Base-by-base conservation (phyloP, 2,797 vertebrate genomes). In the Nyctalus aviator region DNA sequence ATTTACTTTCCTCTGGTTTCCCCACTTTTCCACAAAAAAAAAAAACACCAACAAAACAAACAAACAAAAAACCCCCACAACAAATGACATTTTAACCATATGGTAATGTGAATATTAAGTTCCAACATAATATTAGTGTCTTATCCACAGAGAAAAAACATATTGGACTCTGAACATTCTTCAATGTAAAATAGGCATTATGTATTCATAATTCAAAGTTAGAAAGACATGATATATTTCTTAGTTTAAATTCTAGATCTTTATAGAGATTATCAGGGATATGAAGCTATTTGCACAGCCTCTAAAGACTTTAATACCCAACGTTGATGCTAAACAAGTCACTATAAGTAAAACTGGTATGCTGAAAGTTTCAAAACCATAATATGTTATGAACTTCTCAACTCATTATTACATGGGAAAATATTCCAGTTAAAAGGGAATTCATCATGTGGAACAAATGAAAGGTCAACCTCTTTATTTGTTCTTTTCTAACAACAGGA, bases 371-470 rank as follows among this genome's bases (percentile, higher is more conserved):
- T 77, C 14, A 66, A 96, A 87, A 73, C 37, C 30, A 5, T 48
- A 44, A 32, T 84, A 78, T 84, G 79, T 95, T 81, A 78, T 37
- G 75, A 95, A 35, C 32, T 89, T 90, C 48, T 77, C 72, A 93
- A 69, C 21, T 91, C 55, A 48, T 69, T 66, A 89, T 35, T n/a
- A 88, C 23, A 30, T 21, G 23, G 41, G 6, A 73, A 93, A 83
- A 86, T 5, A 91, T 50, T 78, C 15, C 59, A 48, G 13, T 84
- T 72, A 46, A 46, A 92, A 79, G 53, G n/a, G 55, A 88, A 21
- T 12, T 69, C 59, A 32, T 68, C 35, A 73, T 1, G 1, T 3
- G 10, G 68, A 59, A 64, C 50, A 55, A 41, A 30, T 21, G 53
- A 90, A 90, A 94, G 32, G 3, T 27, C 57, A 92, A 5, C 11